Base-by-base conservation (phyloP, 1,140 invertebrate genomes). In the Mesaphorura yosii region DNA sequence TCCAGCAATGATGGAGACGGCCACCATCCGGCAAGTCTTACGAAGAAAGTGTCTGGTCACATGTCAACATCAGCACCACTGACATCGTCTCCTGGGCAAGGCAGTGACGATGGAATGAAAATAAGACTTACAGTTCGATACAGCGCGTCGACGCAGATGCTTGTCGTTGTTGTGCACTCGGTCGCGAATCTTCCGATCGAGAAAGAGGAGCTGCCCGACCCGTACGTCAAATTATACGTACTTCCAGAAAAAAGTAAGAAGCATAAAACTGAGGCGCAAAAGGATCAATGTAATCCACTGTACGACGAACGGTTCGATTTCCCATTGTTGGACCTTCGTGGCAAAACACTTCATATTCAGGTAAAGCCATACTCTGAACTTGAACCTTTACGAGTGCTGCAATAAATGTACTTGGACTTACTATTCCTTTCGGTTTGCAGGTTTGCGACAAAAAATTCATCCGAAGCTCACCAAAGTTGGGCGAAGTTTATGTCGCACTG, bases 181-280 rank as follows among this genome's bases (percentile, higher is more conserved):
- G 55, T 59, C 2, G 25, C 55, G 6, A 86, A 91, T 71, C 76
- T 95, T 52, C 86, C 87, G 4, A 68, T 88, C 20, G 87, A 86
- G 60, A 89, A 92, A 70, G 78, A 77, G 47, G 88, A 88, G 67
- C 81, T 93, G 60, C 89, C 91, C 1, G 91, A 96, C 73, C 90
- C 91, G 0, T 95, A 95, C 68, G 88, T 95, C 0, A 92, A 93
- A 66, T 69, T 95, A 19, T 93, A 95, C 68, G 74, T 96, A 31
- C 70, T 94, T 31, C 91, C 91, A 0, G 90, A 91, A 57, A 76
- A 82, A 28, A 77, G 82, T 22, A 88, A 87, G 69, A 95, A 95
- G 70, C 78, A 87, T 27, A 95, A 94, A 71, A 95, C 91, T 14
- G 78, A 78, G 62, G 81, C 61, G 19, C 40, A 48, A 19, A 63